Base-by-base conservation (phyloP, 2,113 vertebrate genomes). In the Takifugu flavidus region DNA sequence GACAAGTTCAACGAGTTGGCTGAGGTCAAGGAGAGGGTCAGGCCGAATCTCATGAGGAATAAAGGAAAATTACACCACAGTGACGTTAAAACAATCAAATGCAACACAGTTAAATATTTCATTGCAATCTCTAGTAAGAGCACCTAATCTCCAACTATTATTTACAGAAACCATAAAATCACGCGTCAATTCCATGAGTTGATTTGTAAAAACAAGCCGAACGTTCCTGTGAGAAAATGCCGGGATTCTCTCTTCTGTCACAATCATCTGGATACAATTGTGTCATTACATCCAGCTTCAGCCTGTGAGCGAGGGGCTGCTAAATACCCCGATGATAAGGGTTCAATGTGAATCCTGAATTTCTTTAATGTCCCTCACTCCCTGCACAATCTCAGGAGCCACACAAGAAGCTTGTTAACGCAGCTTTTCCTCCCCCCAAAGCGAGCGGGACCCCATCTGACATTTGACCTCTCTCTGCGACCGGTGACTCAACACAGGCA, bases 261-360 rank as follows among this genome's bases (percentile, higher is more conserved):
- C 49, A 10, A 66, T 88, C 89, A 89, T 89, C 86, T 90, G 89
- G 88, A 84, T 81, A 82, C 82, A 82, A 88, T 89, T 89, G 83
- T 78, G 66, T 82, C 79, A 72, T 86, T 88, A 87, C 56, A 53
- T 74, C 50, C 14, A 27, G 55, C 70, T 83, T 56, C 82, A 83
- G 78, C 78, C 59, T 82, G 64, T 13, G 49, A 82, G 72, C 55
- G 70, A 79, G 58, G 50, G 74, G 51, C 65, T 56, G 51, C 69
- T 86, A 79, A 84, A 77, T 13, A 72, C 62, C 58, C 47, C 4
- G 27, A 66, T 25, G 73, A 86, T 81, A 59, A 81, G 66, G n/a
- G 56, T 70, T 70, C 65, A 68, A 65, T 81, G 77, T 49, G 3
- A 82, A 65, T 55, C 65, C 74, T 46, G 62, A 70, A 70, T 65